These are phyloP conservation scores for Peromyscus eremicus DNA, from an alignment of 2,797 vertebrate genomes.

Conservation along the genomic window DNA sequence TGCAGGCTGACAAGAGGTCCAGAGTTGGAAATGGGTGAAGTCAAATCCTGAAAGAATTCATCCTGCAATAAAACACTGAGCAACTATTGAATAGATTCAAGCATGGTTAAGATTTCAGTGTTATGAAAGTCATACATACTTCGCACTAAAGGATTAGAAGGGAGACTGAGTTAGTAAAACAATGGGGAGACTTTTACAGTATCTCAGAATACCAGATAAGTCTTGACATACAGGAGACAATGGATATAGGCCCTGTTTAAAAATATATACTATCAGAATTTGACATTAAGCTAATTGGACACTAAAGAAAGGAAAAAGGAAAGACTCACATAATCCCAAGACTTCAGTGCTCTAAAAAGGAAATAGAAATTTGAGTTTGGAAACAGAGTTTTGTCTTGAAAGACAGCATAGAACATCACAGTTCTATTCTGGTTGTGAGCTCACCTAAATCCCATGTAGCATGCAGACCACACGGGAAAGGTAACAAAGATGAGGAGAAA, in stretches of 20 bases:
- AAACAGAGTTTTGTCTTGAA: slow-evolving; percentile 29
- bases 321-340: neutral
- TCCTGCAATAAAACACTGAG: neutral
- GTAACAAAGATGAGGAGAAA: neutral
- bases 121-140: neutral
- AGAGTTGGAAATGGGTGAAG: slow-evolving; percentile 26
- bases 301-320: neutral
- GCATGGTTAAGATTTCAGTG: neutral
- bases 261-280: neutral
- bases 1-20: neutral
- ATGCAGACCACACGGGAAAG: neutral
- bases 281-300: neutral
- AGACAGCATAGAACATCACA: neutral
- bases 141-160: neutral
- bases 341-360: neutral
- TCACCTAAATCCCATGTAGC: neutral
- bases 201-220: neutral
- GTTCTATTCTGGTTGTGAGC: neutral
- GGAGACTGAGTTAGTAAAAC: neutral
- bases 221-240: neutral
- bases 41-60: neutral
- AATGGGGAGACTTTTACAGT: neutral
- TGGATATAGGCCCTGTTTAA: neutral
- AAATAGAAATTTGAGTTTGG: slow-evolving; percentile 37
- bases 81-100: neutral